A percentile compares a stretch with the other conserved stretches of the same genome.
These are phyloP conservation scores for Eueides isabella DNA, from an alignment of 1,140 invertebrate species.

Conservation along the genomic window DNA sequence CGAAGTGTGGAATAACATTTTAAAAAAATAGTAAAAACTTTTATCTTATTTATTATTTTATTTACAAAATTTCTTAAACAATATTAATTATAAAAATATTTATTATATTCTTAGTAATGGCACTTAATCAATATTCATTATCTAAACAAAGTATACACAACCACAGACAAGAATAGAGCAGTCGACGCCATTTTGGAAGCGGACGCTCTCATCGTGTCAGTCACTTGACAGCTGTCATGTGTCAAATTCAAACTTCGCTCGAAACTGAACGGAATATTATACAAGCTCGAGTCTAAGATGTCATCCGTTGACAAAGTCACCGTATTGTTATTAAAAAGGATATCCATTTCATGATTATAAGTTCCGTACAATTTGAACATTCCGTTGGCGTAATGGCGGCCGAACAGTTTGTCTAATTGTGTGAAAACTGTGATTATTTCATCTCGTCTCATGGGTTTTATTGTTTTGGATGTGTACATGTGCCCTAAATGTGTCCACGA, in stretches of 20 bases:
- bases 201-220: constrained; percentile 32
- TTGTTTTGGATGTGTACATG: constrained; percentile 84
- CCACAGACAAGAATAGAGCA: constrained; percentile 31
- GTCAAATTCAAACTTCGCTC: constrained; percentile 54
- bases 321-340: constrained; percentile 88
- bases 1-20: too few species aligned
- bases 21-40: too few species aligned
- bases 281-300: constrained; percentile 70
- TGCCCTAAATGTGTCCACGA: constrained; percentile 87
- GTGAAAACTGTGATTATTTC: constrained; percentile 86
- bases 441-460: constrained; percentile 80
- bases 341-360: constrained; percentile 83
- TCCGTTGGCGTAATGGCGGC: constrained; percentile 82
- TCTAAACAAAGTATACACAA: background rate
- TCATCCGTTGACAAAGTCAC: constrained; percentile 73
- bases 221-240: constrained; percentile 49
- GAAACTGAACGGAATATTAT: constrained; percentile 65
- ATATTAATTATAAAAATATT: too few species aligned
- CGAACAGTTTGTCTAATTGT: constrained; percentile 87
- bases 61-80: too few species aligned
- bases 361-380: constrained; percentile 86
- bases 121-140: background rate
- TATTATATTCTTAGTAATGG: too few species aligned
- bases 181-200: constrained; percentile 32
- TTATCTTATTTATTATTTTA: too few species aligned